These are phyloP conservation scores for Onychomys torridus DNA, from an alignment of 2,797 vertebrate species.

Conservation along the genomic window DNA sequence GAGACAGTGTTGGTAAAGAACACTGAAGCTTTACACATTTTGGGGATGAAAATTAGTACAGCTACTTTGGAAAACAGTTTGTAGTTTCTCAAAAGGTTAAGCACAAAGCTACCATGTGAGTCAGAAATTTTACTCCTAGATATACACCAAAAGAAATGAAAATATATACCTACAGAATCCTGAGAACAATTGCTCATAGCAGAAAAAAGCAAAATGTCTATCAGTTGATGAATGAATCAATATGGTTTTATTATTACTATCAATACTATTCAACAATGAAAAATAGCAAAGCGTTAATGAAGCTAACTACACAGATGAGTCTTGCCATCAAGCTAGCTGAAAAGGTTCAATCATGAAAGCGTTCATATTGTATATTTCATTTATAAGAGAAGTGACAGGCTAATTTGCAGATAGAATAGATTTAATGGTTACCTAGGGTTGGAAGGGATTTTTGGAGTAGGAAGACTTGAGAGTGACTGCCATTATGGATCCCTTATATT, in stretches of 20 bases:
- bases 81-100: slow-evolving; percentile 38
- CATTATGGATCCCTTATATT: neutral
- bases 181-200: neutral
- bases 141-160: slow-evolving; percentile 43
- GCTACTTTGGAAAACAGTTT: neutral
- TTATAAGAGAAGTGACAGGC: neutral
- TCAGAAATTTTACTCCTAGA: neutral
- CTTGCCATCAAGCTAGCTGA: slow-evolving; percentile 27
- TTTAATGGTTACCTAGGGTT: neutral
- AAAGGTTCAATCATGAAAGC: slow-evolving; percentile 6
- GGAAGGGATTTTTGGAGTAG: neutral
- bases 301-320: neutral
- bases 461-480: neutral
- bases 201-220: slow-evolving; percentile 29
- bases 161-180: neutral
- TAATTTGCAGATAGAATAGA: neutral
- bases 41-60: neutral
- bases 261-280: slow-evolving; percentile 30
- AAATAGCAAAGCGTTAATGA: slow-evolving; percentile 19
- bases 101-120: neutral
- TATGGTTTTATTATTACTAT: neutral
- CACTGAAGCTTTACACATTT: neutral
- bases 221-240: slow-evolving; percentile 7
- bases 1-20: neutral
- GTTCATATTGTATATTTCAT: neutral